Base-by-base conservation (phyloP, 2,888 invertebrate genomes). In the Achlya flavicornis region DNA sequence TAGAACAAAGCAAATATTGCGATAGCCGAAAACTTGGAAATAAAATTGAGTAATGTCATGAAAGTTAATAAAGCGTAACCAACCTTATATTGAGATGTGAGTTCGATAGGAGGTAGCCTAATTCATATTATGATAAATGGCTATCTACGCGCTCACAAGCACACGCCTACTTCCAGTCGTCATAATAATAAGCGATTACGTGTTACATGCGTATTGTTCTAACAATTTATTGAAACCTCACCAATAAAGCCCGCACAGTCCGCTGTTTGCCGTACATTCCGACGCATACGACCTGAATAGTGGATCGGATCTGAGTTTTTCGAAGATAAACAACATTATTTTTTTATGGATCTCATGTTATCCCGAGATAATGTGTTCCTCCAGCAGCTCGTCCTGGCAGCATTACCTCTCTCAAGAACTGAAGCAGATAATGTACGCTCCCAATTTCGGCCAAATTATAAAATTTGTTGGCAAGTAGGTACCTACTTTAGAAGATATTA, bases 171-270 rank as follows among this genome's bases (percentile, higher is more conserved):
- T 46, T 57, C 32, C 62, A 43, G 7, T 26, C 62, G 43, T 33
- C 58, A 32, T 35, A 58, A 41, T 41, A 26, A 41, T 60, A 41
- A 19, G 16, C 61, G 61, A 61, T 38, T 53, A 53, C 53, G 53
- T 53, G 53, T 53, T 19, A 53, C 53, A 53, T 53, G 53, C 53
- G 0, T 53, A 53, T 53, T 19, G 53, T 53, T 53, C 53, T 19
- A 53, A 19, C 19, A 53, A 53, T 53, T 53, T 53, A 53, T 48
- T 53, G 53, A 53, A 53, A 53, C 2, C 14, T 53, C 53, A 19
- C 16, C 19, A 53, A 53, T 19, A 53, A 53, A 19, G 3, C 48
- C n/a, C 14, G 12, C 43, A 35, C 35, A 35, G 35, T 35, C 6
- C 4, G 4, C 5, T 48, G 7, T 48, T 48, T 48, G 5, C 5